Conservation (phyloP, 2,888 invertebrate genomes). For the Drepana falcataria region DNA sequence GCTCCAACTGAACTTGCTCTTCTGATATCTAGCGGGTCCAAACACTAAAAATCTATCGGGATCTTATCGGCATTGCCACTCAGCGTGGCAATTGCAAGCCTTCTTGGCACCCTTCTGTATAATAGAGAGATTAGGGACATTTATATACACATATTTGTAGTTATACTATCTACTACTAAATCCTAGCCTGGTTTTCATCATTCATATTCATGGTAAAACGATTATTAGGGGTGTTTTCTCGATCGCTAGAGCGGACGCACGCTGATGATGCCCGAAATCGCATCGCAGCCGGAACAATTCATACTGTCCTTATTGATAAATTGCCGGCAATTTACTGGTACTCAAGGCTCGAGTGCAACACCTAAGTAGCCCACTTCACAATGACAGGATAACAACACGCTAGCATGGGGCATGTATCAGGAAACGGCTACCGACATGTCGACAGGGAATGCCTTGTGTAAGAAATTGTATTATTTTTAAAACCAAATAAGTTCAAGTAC, state of each 20-base stretch:
- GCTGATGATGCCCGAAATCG: constrained; percentile 58
- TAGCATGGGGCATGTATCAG: neutral
- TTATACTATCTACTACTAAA: no score
- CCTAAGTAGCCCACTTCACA: constrained; percentile 44
- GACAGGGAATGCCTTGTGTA: neutral
- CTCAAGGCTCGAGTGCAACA: constrained; percentile 41
- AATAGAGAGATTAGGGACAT: no score
- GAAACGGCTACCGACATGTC: neutral
- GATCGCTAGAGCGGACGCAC: constrained; percentile 13
- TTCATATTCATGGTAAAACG: no score
- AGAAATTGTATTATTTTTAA: neutral
- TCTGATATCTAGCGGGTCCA: no score
- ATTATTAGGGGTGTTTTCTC: neutral
- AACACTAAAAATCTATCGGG: no score
- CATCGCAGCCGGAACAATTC: constrained; percentile 67
- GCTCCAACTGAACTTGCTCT: no score
- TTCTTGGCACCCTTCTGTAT: no score
- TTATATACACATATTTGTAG: no score
- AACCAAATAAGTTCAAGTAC: no score
- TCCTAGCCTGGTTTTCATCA: no score
- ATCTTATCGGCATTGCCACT: no score
- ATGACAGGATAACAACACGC: constrained; percentile 12
- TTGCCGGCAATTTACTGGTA: constrained; percentile 63
- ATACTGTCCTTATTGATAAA: constrained; percentile 76
- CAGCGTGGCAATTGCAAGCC: no score